Evolutionary conservation across 2,797 vertebrate species (phyloP), one percentile per base, ranked within the genome.

Genomic region (Anguilla anguilla): DNA sequence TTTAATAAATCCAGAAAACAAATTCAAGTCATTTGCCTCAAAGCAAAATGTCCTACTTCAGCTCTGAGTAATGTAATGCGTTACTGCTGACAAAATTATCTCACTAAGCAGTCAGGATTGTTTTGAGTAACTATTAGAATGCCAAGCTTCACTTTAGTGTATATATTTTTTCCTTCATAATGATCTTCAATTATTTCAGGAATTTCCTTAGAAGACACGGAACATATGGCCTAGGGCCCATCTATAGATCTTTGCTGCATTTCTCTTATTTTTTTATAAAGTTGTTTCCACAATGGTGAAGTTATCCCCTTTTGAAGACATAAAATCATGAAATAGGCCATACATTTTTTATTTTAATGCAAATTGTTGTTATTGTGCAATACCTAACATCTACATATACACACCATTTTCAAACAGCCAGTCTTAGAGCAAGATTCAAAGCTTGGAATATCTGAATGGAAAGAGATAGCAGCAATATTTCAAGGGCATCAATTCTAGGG

Each of bases 61-160:
- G 81, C 46, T 83, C 69, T 72, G n/a, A 35, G 69, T 83, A 19
- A n/a, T 25, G 81, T 7, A 83, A 83, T 83, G 51, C 7, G 35
- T 35, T 57, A 19, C 83, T 55, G 25, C 19, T 84, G 51, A 84
- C 53, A 84, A 55, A 84, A 28, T 57, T 83, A 84, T 84, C 10
- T 57, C 55, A 57, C 9, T 57, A 22, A 57, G 53, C 25, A 17
- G 31, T 17, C 55, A 57, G 39, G 10, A 84, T 17, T n/a, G 46
- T 53, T 55, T 55, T 35, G 69, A 28, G 28, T 72, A 31, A 35
- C 9, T 72, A 13, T 72, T 72, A 72, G 22, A 72, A 72, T 7
- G 31, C 28, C 28, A 35, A 72, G 69, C 10, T 31, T 72, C 28
- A 31, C 69, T 72, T 72, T 35, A 72, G n/a, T 72, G 69, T 72